Conservation (phyloP, 2,113 vertebrate genomes). For the Dipodomys stephensi region DNA sequence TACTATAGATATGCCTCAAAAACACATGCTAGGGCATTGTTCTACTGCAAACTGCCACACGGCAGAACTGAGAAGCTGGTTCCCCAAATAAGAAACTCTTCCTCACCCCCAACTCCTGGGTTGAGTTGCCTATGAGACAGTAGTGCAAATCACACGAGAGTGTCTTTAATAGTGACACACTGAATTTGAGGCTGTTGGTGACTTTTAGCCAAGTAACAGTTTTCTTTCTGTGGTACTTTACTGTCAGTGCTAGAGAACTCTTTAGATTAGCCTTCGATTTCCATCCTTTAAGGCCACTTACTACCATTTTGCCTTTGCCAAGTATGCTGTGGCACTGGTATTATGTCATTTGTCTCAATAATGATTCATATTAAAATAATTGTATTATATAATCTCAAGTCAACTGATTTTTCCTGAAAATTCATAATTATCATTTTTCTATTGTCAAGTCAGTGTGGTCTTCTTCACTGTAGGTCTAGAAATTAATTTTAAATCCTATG, state of each 20-base stretch:
- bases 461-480: conserved; percentile 9
- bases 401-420: conserved; percentile 22
- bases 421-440: conserved; percentile 40
- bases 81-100: background rate
- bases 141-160: no score
- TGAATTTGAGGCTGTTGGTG: background rate
- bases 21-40: background rate
- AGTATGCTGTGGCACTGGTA: background rate
- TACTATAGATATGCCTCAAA: background rate
- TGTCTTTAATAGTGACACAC: background rate
- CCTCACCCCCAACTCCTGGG: background rate
- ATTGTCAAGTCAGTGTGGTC: background rate
- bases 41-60: background rate
- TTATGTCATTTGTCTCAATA: background rate
- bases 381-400: conserved; percentile 56
- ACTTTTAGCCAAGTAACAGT: conserved; percentile 26
- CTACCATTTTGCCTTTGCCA: conserved; percentile 25
- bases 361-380: conserved; percentile 5
- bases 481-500: conserved; percentile 54
- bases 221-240: conserved; percentile 16
- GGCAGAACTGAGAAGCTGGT: background rate
- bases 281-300: background rate
- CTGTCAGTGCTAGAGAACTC: background rate
- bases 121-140: background rate
- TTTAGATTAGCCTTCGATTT: background rate